Conservation (phyloP, 2,113 vertebrate genomes). For the Mobula hypostoma region DNA sequence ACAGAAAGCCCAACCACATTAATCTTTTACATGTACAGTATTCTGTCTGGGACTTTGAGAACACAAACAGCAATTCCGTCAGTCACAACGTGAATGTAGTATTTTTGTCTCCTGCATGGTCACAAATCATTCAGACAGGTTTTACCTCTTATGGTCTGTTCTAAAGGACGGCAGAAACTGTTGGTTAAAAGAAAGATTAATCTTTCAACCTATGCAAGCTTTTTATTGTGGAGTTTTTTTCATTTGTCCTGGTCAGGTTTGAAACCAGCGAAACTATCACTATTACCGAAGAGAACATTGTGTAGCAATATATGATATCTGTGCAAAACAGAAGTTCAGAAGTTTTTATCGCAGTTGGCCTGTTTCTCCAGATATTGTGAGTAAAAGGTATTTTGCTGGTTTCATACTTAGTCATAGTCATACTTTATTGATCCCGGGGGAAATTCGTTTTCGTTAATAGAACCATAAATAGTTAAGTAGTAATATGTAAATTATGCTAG, state of each 20-base stretch:
- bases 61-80: conserved; percentile 18
- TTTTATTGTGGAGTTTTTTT: background rate
- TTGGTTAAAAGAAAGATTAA: conserved; percentile 3
- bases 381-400: background rate
- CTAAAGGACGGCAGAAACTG: background rate
- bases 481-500: no score
- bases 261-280: background rate
- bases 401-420: no score
- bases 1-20: background rate
- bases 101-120: background rate
- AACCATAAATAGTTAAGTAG: no score
- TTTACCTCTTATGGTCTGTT: conserved; percentile 30
- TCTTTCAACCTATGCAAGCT: background rate
- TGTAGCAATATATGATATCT: background rate
- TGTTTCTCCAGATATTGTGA: background rate
- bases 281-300: background rate
- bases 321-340: background rate
- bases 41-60: background rate
- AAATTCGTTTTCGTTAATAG: no score
- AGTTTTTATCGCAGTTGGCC: background rate
- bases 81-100: background rate
- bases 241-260: no score
- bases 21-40: conserved; percentile 15
- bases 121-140: conserved; percentile 28
- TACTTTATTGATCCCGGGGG: no score